These are phyloP conservation scores for Anser cygnoides DNA, from an alignment of 2,113 vertebrate genomes.

Conservation along the genomic window DNA sequence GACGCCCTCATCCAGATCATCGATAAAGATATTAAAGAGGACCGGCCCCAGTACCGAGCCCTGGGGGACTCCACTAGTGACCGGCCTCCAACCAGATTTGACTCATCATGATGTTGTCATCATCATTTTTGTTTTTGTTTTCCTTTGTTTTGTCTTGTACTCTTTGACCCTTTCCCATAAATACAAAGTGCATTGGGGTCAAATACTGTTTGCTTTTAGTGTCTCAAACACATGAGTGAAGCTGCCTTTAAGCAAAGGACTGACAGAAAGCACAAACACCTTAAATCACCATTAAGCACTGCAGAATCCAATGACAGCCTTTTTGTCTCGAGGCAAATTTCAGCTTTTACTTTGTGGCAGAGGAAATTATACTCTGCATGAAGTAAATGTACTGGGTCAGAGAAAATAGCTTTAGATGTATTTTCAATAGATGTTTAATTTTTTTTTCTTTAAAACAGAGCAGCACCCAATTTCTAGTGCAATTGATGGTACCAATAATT, in stretches of 20 bases:
- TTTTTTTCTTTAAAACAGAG: conserved; percentile 76
- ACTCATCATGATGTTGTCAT: too few species aligned
- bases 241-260: background rate
- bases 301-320: background rate
- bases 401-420: background rate
- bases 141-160: background rate
- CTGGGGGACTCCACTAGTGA: too few species aligned
- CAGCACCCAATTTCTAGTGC: conserved; percentile 91
- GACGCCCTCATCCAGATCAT: too few species aligned
- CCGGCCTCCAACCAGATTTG: too few species aligned
- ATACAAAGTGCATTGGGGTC: background rate
- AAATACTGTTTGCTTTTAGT: background rate
- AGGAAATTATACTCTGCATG: background rate
- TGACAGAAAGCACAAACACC: accelerated
- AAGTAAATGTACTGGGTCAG: background rate
- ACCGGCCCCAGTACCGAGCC: too few species aligned
- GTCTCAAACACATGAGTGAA: background rate
- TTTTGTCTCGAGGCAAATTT: background rate
- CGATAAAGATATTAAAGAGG: too few species aligned
- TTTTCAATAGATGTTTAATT: background rate
- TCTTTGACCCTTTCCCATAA: background rate
- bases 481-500: conserved; percentile 94
- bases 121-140: background rate
- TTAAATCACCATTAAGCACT: background rate
- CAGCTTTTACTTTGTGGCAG: background rate